A percentile compares a stretch with the other conserved stretches of the same genome.
These are phyloP conservation scores for Anhinga anhinga DNA, from an alignment of 2,113 vertebrate species.

Conservation along the genomic window DNA sequence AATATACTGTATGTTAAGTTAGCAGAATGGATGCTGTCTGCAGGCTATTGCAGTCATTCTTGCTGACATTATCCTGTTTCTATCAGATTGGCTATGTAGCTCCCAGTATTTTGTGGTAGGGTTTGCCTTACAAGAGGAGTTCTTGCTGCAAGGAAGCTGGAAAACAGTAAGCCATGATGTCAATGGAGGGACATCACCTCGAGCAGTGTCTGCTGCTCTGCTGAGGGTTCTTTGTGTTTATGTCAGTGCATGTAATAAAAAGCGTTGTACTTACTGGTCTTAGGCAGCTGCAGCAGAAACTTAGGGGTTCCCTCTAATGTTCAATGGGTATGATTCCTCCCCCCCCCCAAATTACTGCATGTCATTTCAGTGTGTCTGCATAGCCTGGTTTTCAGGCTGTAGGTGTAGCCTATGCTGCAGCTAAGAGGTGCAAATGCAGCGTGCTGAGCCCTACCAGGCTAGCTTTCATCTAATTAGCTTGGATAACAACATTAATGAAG, in stretches of 20 bases:
- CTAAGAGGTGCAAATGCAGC: neutral
- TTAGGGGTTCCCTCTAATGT: neutral
- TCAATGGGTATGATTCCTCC: neutral
- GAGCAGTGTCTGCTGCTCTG: slow-evolving; percentile 6
- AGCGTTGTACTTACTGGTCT: neutral
- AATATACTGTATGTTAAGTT: slow-evolving; percentile 21
- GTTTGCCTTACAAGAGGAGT: neutral
- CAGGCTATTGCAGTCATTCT: slow-evolving; percentile 37
- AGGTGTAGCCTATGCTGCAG: neutral
- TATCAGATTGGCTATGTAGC: neutral
- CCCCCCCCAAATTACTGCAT: neutral
- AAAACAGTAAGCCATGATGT: neutral
- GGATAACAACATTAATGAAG: neutral
- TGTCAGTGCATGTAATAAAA: neutral
- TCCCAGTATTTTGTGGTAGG: neutral
- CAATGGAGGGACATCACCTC: slow-evolving; percentile 2
- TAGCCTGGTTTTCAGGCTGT: neutral
- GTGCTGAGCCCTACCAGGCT: neutral
- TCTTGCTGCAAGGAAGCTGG: neutral
- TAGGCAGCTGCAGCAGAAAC: neutral
- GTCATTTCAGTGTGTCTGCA: accelerated
- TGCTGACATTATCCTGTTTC: slow-evolving; percentile 51
- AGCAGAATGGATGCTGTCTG: slow-evolving; percentile 36
- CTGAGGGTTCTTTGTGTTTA: neutral
- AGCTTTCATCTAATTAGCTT: neutral